Evolutionary conservation across 2,888 invertebrate species (phyloP).

Genomic region (Carpatolechia fugitivella): DNA sequence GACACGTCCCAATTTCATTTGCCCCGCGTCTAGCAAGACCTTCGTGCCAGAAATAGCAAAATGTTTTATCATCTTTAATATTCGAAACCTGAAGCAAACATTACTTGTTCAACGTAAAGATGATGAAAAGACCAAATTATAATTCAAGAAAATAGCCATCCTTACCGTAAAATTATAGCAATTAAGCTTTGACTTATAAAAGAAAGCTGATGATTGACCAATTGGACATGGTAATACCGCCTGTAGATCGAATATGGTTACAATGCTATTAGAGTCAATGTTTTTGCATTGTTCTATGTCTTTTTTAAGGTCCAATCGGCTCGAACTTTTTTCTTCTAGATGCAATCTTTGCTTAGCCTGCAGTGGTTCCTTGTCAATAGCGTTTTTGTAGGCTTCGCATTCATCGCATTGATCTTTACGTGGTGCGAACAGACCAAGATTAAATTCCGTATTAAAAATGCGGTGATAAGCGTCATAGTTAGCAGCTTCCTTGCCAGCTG

Average conservation of each 20-base stretch:
- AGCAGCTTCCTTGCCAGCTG: not conserved
- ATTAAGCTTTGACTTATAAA: constrained; percentile 24
- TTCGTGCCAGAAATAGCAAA: no score
- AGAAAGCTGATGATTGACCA: constrained; percentile 21
- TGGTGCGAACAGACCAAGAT: constrained; percentile 23
- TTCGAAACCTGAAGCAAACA: no score
- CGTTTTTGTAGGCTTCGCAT: constrained; percentile 26
- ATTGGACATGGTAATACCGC: constrained; percentile 23
- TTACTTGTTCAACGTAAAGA: no score
- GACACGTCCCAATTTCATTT: no score
- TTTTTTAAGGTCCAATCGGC: constrained; percentile 22
- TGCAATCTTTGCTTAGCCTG: constrained; percentile 21
- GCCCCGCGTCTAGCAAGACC: no score
- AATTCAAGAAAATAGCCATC: no score
- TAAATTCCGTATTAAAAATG: constrained; percentile 26
- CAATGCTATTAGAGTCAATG: constrained; percentile 17
- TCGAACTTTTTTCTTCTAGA: constrained; percentile 24
- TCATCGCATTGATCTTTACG: constrained; percentile 27
- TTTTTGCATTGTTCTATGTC: constrained; percentile 19
- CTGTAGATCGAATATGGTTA: constrained; percentile 26
- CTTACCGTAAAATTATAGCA: constrained; percentile 26
- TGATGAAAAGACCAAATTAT: no score
- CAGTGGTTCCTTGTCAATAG: constrained; percentile 24
- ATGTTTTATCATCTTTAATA: no score
- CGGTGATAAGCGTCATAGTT: constrained; percentile 4